phyloP scores from a whole-genome alignment of 2,888 invertebrate species.

The Diaperis boleti region DNA sequence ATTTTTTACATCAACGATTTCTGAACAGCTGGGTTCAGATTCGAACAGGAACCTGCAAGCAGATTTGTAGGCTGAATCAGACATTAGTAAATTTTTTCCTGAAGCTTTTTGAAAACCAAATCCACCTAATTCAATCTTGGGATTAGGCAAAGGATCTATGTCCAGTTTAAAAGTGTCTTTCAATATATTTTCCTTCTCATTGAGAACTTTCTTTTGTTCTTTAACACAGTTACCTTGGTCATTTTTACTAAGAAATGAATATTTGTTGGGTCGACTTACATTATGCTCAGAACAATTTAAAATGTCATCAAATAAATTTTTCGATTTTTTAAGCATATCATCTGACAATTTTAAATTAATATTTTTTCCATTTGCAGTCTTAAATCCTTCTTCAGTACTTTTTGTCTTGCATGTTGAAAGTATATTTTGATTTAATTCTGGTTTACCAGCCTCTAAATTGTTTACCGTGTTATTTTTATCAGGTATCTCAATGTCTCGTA shows the following conservation, averaged over 20 bases:
- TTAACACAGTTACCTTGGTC: neutral
- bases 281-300: constrained; percentile 41
- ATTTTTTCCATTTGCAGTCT: constrained; percentile 63
- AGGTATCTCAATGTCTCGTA: constrained; percentile 23
- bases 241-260: constrained; percentile 45
- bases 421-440: too few relatives aligned
- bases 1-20: neutral
- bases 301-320: constrained; percentile 60
- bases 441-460: constrained; percentile 48
- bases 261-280: constrained; percentile 42
- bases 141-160: neutral
- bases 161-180: neutral
- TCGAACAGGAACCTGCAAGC: neutral
- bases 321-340: constrained; percentile 57
- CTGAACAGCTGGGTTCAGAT: neutral
- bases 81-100: neutral
- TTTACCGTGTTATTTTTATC: neutral
- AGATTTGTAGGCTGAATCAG: neutral
- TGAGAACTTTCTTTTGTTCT: constrained; percentile 30
- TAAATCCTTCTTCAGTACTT: constrained; percentile 53
- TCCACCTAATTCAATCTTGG: too few relatives aligned
- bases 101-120: constrained; percentile 5
- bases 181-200: neutral
- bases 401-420: too few relatives aligned
- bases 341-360: constrained; percentile 52